Conservation (phyloP, 2,797 vertebrate species). For the Gymnoscopelus microlampas region DNA sequence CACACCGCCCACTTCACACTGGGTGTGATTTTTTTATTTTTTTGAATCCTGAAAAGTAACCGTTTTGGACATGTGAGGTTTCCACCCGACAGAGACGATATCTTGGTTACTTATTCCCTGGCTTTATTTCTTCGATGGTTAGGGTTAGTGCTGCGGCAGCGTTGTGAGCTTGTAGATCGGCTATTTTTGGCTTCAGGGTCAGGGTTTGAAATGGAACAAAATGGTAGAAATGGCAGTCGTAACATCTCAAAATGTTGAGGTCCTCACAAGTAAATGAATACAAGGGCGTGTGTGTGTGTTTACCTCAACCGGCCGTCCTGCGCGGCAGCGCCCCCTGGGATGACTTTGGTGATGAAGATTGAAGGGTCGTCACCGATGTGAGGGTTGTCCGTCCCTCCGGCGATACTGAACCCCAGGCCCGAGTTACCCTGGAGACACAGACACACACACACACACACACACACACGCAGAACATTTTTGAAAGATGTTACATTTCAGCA, state of each 20-base stretch:
- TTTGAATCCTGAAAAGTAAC: too few species aligned
- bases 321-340: constrained; percentile 93
- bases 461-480: not conserved
- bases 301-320: constrained; percentile 95
- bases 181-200: not conserved
- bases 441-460: constrained; percentile 1
- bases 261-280: not conserved
- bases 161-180: not conserved
- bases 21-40: too few species aligned
- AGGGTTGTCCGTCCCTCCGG: constrained; percentile 96
- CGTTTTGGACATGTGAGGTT: not conserved
- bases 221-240: too few species aligned
- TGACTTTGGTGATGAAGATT: constrained; percentile 99
- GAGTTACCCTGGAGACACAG: constrained; percentile 88
- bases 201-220: too few species aligned
- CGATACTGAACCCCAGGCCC: constrained; percentile 97
- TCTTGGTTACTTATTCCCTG: too few species aligned
- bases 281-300: constrained; percentile 28
- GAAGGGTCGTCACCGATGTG: constrained; percentile 97
- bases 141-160: too few species aligned
- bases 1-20: too few species aligned
- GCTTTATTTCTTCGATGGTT: too few species aligned
- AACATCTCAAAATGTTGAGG: too few species aligned
- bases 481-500: not conserved
- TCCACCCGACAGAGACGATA: too few species aligned